phyloP scores from a whole-genome alignment of 1,140 invertebrate species.

The Chelonus insularis region DNA sequence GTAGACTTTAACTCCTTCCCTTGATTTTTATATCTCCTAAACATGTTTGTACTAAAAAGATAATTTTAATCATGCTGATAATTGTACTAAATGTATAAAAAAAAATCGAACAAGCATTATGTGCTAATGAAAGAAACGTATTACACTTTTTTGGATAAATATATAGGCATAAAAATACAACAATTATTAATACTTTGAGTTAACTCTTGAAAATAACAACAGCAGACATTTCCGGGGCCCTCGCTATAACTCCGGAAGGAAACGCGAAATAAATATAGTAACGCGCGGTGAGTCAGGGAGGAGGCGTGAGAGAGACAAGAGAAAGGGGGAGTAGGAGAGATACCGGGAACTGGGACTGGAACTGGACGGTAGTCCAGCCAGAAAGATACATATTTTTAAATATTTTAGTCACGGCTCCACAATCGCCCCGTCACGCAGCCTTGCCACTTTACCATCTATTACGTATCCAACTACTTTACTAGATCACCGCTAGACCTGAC shows the following conservation, averaged over 20 bases:
- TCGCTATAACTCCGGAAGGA: constrained; percentile 59
- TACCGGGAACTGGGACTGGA: constrained; percentile 52
- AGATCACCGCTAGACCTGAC: constrained; percentile 8
- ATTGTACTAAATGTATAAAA: no score
- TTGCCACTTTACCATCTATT: constrained; percentile 60
- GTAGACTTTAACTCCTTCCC: no score
- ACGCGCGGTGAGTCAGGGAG: constrained; percentile 29
- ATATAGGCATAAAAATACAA: no score
- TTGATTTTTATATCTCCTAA: no score
- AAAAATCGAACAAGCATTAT: no score
- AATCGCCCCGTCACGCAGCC: constrained; percentile 61
- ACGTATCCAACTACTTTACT: constrained; percentile 49
- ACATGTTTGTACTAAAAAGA: no score
- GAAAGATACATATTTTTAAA: constrained; percentile 64
- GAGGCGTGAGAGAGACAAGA: constrained; percentile 23
- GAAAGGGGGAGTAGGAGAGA: constrained; percentile 30
- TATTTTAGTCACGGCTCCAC: constrained; percentile 62
- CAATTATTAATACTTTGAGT: no score
- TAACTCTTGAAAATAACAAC: no score
- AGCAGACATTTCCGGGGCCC: no score
- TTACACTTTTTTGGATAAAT: no score
- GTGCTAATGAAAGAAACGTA: no score
- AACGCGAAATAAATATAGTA: constrained; percentile 61
- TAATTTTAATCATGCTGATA: no score
- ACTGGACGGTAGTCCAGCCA: constrained; percentile 60